phyloP scores from a whole-genome alignment of 30 jellyfish, hydroid and myxozoan species.

The Chironex yamaguchii region DNA sequence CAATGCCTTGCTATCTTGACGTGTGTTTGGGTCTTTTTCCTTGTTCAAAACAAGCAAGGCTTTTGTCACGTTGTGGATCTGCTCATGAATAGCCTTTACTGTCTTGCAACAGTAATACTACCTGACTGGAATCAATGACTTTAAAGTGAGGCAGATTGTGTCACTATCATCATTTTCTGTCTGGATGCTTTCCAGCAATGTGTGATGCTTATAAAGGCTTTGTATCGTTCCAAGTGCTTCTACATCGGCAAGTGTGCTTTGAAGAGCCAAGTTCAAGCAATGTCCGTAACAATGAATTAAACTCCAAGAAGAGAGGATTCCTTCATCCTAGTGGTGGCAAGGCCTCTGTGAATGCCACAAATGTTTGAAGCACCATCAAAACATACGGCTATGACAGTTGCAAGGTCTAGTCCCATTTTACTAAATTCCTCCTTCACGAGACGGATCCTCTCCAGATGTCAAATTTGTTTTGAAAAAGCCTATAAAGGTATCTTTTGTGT shows the following conservation, averaged over 20 bases:
- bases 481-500: conserved; percentile 26
- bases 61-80: conserved; percentile 15
- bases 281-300: conserved; percentile 40
- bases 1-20: conserved; percentile 21
- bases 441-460: conserved; percentile 7
- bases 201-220: conserved; percentile 58
- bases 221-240: conserved; percentile 60
- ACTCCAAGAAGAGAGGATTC: conserved; percentile 50
- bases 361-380: conserved; percentile 58
- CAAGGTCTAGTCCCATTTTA: conserved; percentile 11
- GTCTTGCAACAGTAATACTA: no score
- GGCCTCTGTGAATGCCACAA: conserved; percentile 60
- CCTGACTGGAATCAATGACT: conserved; percentile 54
- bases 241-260: conserved; percentile 58
- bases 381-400: conserved; percentile 35
- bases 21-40: conserved; percentile 40
- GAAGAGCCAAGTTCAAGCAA: conserved; percentile 62
- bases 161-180: conserved; percentile 5
- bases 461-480: conserved; percentile 36
- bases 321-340: conserved; percentile 64
- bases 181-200: conserved; percentile 44
- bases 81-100: conserved; percentile 49
- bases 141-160: conserved; percentile 16
- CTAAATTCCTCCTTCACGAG: no score
- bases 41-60: conserved; percentile 31